Percentiles rank a stretch among this genome's conserved stretches.
Conservation (phyloP, 2,797 vertebrate species). For the Antrozous pallidus region DNA sequence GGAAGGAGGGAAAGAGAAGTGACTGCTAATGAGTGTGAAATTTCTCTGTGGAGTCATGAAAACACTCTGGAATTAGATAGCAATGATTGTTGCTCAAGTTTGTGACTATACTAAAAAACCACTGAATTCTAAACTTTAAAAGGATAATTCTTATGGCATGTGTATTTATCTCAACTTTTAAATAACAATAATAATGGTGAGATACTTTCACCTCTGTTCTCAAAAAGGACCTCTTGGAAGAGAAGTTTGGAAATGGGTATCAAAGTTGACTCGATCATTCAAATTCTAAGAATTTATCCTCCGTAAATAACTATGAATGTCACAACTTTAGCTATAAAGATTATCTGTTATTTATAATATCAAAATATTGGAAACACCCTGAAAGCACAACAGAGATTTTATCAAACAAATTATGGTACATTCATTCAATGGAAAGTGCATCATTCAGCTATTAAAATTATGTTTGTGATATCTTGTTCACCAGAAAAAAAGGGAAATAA, state of each 20-base stretch:
- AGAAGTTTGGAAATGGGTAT: background rate
- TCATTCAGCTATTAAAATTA: background rate
- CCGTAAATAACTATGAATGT: background rate
- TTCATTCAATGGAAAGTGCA: background rate
- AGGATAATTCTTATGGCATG: background rate
- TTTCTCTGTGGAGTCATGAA: background rate
- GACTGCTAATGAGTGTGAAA: background rate
- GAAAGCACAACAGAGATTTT: background rate
- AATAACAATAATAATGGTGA: background rate
- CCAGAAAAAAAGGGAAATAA: background rate
- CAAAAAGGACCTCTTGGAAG: background rate
- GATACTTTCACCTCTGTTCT: background rate
- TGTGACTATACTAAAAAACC: background rate
- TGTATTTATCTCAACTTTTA: background rate
- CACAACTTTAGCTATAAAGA: background rate
- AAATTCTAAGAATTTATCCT: background rate
- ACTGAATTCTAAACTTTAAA: background rate
- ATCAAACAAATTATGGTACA: background rate
- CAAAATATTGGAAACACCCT: background rate
- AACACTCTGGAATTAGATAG: background rate
- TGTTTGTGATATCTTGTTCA: background rate
- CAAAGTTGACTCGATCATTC: background rate
- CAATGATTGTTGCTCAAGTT: background rate
- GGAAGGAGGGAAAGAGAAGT: background rate
- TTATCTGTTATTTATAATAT: background rate